These are phyloP conservation scores for Latrodectus elegans DNA, from an alignment of 2,888 invertebrate genomes.

Conservation along the genomic window DNA sequence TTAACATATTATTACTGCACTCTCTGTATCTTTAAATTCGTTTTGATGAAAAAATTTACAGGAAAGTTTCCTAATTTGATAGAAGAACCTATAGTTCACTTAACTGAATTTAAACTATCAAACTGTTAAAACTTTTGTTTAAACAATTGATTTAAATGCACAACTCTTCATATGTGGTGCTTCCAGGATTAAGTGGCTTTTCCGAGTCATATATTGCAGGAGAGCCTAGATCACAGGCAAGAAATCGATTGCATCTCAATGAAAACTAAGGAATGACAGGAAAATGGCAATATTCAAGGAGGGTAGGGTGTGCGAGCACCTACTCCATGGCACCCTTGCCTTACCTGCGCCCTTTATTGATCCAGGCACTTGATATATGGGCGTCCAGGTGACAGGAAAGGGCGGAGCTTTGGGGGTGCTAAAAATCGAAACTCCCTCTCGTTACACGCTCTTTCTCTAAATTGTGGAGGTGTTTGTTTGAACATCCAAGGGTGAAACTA, in stretches of 20 bases:
- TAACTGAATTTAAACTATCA: no score
- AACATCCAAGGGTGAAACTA: not conserved
- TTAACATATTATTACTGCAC: no score
- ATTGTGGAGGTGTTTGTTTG: constrained; percentile 9
- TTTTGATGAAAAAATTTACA: no score
- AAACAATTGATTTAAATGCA: no score
- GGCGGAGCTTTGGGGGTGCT: constrained; percentile 25
- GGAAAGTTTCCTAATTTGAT: no score
- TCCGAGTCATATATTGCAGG: no score
- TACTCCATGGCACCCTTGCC: constrained; percentile 10
- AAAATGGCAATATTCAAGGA: constrained; percentile 27
- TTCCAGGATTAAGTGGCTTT: no score
- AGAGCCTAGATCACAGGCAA: not conserved
- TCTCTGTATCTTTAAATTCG: no score
- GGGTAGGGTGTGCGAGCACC: constrained; percentile 10
- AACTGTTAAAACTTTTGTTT: no score
- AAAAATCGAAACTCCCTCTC: constrained; percentile 47
- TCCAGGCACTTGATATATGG: constrained; percentile 63
- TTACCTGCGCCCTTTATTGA: constrained; percentile 56
- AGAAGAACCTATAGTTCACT: no score
- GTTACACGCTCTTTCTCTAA: constrained; percentile 6
- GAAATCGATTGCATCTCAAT: constrained; percentile 21
- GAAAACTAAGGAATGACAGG: not conserved
- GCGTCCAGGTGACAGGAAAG: constrained; percentile 55
- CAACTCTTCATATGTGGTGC: no score